Conservation (phyloP, 2,113 vertebrate genomes). For the Neoarius graeffei region DNA sequence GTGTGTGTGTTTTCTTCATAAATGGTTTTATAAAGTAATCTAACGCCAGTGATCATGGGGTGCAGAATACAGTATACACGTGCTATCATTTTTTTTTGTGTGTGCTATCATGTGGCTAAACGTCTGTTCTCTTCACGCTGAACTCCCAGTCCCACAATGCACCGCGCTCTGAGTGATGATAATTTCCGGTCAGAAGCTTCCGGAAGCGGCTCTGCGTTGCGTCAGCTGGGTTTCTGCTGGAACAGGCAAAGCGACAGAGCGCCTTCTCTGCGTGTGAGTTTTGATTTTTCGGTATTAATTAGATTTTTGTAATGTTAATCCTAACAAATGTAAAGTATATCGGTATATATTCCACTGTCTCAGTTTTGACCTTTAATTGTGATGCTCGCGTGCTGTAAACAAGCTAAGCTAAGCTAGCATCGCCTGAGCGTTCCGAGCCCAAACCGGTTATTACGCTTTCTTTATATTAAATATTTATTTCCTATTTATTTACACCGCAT, state of each 20-base stretch:
- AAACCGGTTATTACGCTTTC: too few species aligned
- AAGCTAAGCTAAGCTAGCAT: neutral
- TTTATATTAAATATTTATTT: neutral
- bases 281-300: neutral
- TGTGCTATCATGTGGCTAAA: neutral
- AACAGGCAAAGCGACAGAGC: conserved; percentile 58
- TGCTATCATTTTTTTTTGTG: too few species aligned
- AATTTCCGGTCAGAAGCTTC: conserved; percentile 55
- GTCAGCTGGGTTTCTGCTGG: conserved; percentile 61
- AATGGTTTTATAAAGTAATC: neutral
- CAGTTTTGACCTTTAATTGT: neutral
- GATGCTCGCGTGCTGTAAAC: neutral
- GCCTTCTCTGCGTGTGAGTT: conserved; percentile 41
- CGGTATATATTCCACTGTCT: neutral
- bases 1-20: neutral
- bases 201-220: conserved; percentile 61
- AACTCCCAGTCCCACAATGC: conserved; percentile 51
- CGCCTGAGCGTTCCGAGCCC: neutral
- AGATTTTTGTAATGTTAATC: neutral
- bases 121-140: neutral
- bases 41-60: neutral
- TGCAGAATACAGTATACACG: neutral
- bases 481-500: too few species aligned
- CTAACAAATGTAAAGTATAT: neutral
- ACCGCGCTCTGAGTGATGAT: conserved; percentile 42